phyloP scores from a whole-genome alignment of 2,888 invertebrate genomes.

The Aproaerema taeniolella region DNA sequence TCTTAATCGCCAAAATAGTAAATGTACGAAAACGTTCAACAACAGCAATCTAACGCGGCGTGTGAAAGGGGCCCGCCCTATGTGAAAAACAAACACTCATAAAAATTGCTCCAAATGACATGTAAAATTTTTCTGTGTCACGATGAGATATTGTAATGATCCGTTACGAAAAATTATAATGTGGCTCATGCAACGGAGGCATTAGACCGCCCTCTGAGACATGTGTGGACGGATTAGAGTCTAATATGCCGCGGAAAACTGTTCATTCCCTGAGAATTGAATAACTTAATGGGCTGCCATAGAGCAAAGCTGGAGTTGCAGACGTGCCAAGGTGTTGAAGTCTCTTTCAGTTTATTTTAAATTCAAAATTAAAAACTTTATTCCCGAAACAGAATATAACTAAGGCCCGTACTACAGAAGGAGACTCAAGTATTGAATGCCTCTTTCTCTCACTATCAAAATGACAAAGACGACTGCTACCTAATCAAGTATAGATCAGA shows the following conservation, averaged over 20 bases:
- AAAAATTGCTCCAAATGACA: conserved; percentile 71
- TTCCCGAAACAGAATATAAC: too few species aligned
- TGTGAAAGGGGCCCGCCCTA: conserved; percentile 60
- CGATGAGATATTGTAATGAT: conserved; percentile 74
- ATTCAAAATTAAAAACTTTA: too few species aligned
- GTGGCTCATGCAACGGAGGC: conserved; percentile 62
- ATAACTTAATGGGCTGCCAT: conserved; percentile 57
- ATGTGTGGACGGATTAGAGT: conserved; percentile 61
- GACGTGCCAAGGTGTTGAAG: background rate
- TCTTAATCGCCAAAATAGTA: conserved; percentile 40
- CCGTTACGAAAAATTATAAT: conserved; percentile 71
- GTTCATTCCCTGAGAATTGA: conserved; percentile 66
- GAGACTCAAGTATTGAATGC: too few species aligned
- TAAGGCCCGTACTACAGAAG: too few species aligned
- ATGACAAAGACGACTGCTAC: too few species aligned
- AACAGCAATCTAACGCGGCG: conserved; percentile 46
- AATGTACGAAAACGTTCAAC: conserved; percentile 47
- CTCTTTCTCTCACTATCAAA: too few species aligned
- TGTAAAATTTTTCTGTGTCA: conserved; percentile 75
- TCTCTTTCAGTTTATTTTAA: background rate
- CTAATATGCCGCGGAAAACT: conserved; percentile 52
- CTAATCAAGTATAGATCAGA: too few species aligned
- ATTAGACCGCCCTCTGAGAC: conserved; percentile 61
- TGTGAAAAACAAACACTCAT: conserved; percentile 71
- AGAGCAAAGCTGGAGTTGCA: background rate